phyloP scores from a whole-genome alignment of 2,797 vertebrate species.

The Micromesistius poutassou region DNA sequence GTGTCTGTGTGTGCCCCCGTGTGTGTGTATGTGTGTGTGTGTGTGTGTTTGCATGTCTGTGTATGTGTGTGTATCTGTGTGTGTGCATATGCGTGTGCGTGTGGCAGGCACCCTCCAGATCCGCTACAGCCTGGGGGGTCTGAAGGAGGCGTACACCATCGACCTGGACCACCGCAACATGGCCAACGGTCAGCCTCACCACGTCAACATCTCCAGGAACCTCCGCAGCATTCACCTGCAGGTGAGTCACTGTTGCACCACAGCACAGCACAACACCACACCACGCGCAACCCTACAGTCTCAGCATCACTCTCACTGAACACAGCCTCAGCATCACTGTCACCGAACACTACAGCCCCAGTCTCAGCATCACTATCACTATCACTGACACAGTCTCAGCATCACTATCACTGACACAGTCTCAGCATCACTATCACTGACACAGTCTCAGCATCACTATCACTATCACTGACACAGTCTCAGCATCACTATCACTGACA shows the following conservation, averaged over 20 bases:
- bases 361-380: no score
- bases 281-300: no score
- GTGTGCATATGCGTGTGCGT: background rate
- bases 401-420: no score
- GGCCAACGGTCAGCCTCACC: conserved; percentile 94
- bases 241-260: conserved; percentile 61
- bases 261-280: no score
- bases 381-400: no score
- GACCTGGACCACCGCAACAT: conserved; percentile 86
- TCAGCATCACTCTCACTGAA: no score
- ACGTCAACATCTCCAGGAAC: conserved; percentile 82
- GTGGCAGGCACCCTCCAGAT: conserved; percentile 88
- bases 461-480: no score
- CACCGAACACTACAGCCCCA: no score
- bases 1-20: background rate
- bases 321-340: no score
- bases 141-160: conserved; percentile 83
- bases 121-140: conserved; percentile 87
- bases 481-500: no score
- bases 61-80: background rate
- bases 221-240: conserved; percentile 80
- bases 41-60: background rate
- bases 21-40: background rate
- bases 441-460: no score
- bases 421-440: no score